Evolutionary conservation across 2,797 vertebrate genomes (phyloP).

Genomic region (Sebastes hubbsi): DNA sequence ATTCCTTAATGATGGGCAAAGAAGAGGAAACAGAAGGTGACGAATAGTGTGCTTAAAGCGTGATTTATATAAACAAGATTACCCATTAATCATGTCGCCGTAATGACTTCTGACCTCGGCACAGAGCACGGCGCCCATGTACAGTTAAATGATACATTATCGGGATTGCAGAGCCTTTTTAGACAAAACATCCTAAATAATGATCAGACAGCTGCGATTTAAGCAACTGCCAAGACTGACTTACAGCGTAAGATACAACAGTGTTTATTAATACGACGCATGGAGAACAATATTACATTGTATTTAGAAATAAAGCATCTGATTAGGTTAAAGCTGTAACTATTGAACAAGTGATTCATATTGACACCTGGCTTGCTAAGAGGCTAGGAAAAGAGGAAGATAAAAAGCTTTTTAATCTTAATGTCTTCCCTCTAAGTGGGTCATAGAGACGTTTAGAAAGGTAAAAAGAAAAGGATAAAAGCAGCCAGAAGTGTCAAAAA

Average conservation of each 20-base stretch:
- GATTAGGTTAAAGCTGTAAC: background rate
- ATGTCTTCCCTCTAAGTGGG: conserved; percentile 32
- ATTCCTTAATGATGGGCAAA: conserved; percentile 75
- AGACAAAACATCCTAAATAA: conserved; percentile 50
- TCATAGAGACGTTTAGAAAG: conserved; percentile 44
- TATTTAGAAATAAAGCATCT: conserved; percentile 3
- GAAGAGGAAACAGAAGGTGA: conserved; percentile 73
- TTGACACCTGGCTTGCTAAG: conserved; percentile 30
- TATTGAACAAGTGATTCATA: conserved; percentile 18
- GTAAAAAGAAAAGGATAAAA: conserved; percentile 6
- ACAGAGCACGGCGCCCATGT: conserved; percentile 18
- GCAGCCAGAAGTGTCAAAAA: background rate
- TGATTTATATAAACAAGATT: conserved; percentile 75
- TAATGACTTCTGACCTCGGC: conserved; percentile 67
- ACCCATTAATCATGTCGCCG: conserved; percentile 70
- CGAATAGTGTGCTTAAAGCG: conserved; percentile 64
- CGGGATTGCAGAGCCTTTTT: conserved; percentile 31
- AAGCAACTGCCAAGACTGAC: conserved; percentile 15
- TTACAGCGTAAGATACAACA: background rate
- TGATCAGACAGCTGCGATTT: conserved; percentile 1
- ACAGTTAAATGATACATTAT: conserved; percentile 50
- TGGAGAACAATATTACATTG: background rate
- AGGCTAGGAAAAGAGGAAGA: background rate
- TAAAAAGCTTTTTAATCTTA: conserved; percentile 36
- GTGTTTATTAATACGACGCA: background rate